Conservation (phyloP, 2,797 vertebrate species). For the Amniataba percoides region DNA sequence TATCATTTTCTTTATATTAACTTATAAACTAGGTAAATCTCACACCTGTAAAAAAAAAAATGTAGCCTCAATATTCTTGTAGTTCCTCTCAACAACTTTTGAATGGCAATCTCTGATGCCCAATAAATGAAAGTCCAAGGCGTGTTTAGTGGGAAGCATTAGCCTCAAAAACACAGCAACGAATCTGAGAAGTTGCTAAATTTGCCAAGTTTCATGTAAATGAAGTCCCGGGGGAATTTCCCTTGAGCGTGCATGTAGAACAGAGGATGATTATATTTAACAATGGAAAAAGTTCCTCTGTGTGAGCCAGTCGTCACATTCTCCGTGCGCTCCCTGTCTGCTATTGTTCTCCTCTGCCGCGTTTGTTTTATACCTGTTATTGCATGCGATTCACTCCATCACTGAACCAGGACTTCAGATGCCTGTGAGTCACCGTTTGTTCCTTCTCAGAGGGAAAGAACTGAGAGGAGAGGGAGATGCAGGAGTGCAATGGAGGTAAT, state of each 20-base stretch:
- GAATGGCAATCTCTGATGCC: slow-evolving; percentile 52
- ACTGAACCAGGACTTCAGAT: slow-evolving; percentile 76
- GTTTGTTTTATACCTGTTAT: slow-evolving; percentile 76
- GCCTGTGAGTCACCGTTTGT: slow-evolving; percentile 76
- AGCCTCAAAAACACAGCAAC: slow-evolving; percentile 61
- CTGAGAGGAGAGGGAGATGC: slow-evolving; percentile 56
- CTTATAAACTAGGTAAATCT: slow-evolving; percentile 3
- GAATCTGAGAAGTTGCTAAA: slow-evolving; percentile 73
- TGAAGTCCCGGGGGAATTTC: slow-evolving; percentile 75
- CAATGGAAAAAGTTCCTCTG: slow-evolving; percentile 74
- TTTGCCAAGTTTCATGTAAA: slow-evolving; percentile 79
- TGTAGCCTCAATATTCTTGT: slow-evolving; percentile 12
- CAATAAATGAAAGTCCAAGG: slow-evolving; percentile 51
- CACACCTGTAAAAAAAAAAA: not conserved
- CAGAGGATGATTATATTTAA: slow-evolving; percentile 86
- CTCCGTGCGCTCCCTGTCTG: slow-evolving; percentile 46
- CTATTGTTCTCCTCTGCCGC: slow-evolving; percentile 69
- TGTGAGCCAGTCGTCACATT: slow-evolving; percentile 59
- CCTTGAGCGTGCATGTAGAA: slow-evolving; percentile 70
- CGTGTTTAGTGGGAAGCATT: slow-evolving; percentile 49
- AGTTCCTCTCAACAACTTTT: slow-evolving; percentile 38
- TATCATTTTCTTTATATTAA: not conserved
- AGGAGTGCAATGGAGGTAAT: slow-evolving; percentile 76
- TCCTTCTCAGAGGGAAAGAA: slow-evolving; percentile 70
- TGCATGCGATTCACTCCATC: slow-evolving; percentile 77